A percentile compares a stretch with the other conserved stretches of the same genome.
Conservation (phyloP, 2,113 vertebrate genomes). For the Semicossyphus pulcher region DNA sequence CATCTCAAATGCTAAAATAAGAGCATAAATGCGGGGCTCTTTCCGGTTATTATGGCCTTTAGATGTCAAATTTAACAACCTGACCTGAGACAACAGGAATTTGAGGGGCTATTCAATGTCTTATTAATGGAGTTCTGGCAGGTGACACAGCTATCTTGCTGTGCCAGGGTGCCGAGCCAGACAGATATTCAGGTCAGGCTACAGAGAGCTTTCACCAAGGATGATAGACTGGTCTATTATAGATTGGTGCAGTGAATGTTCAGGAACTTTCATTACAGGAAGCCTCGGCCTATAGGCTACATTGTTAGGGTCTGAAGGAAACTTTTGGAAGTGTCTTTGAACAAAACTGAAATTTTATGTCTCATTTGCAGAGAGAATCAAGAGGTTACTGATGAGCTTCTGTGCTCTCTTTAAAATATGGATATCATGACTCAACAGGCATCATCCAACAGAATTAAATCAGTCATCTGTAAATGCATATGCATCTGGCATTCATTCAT, state of each 20-base stretch:
- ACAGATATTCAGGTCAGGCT: conserved; percentile 66
- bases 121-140: conserved; percentile 55
- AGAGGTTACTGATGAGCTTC: neutral
- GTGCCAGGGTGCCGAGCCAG: conserved; percentile 57
- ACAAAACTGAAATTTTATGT: neutral
- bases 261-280: conserved; percentile 25
- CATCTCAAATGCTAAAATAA: neutral
- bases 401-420: neutral
- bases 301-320: conserved; percentile 7
- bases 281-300: conserved; percentile 18
- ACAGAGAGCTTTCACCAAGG: conserved; percentile 52
- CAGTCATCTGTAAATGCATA: neutral
- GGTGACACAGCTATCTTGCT: conserved; percentile 59
- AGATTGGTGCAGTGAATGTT: conserved; percentile 52
- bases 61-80: conserved; percentile 3
- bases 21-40: neutral
- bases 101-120: conserved; percentile 33
- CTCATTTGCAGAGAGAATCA: neutral
- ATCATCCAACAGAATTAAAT: neutral
- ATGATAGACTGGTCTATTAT: conserved; percentile 61
- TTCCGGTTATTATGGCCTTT: neutral
- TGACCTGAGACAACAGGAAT: conserved; percentile 43
- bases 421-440: neutral
- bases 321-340: conserved; percentile 12
- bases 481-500: neutral